Conservation (phyloP, 2,113 vertebrate species). For the Macquaria ambigua region DNA sequence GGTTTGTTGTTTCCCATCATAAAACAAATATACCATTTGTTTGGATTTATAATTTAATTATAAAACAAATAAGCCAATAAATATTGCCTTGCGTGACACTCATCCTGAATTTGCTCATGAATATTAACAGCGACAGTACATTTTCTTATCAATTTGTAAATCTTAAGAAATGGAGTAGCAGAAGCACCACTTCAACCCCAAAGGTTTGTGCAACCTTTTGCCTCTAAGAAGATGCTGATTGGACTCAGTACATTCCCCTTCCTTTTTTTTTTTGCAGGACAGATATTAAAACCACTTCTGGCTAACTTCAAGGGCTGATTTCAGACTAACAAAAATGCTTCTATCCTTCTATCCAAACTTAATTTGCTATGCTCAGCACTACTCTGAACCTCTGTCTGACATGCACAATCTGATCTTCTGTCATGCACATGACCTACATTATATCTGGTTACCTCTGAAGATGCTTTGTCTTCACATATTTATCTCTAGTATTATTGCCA, state of each 20-base stretch:
- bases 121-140: background rate
- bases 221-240: slow-evolving; percentile 20
- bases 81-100: background rate
- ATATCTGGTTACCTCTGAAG: slow-evolving; percentile 30
- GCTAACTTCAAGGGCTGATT: slow-evolving; percentile 39
- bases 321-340: slow-evolving; percentile 44
- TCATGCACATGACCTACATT: slow-evolving; percentile 40
- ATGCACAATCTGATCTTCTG: slow-evolving; percentile 44
- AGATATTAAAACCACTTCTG: slow-evolving; percentile 52
- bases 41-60: slow-evolving; percentile 31
- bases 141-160: background rate
- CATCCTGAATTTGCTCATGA: background rate
- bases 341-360: slow-evolving; percentile 37
- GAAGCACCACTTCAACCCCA: background rate
- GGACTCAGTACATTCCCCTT: background rate
- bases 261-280: background rate
- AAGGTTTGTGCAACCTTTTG: slow-evolving; percentile 7
- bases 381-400: slow-evolving; percentile 36
- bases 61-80: slow-evolving; percentile 24
- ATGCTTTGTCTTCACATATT: slow-evolving; percentile 46
- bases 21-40: slow-evolving; percentile 9
- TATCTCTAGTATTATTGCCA: slow-evolving; percentile 38
- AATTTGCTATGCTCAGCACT: slow-evolving; percentile 49
- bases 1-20: slow-evolving; percentile 21
- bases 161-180: background rate